Conservation (phyloP, 2,797 vertebrate genomes). For the Spinus pinus region DNA sequence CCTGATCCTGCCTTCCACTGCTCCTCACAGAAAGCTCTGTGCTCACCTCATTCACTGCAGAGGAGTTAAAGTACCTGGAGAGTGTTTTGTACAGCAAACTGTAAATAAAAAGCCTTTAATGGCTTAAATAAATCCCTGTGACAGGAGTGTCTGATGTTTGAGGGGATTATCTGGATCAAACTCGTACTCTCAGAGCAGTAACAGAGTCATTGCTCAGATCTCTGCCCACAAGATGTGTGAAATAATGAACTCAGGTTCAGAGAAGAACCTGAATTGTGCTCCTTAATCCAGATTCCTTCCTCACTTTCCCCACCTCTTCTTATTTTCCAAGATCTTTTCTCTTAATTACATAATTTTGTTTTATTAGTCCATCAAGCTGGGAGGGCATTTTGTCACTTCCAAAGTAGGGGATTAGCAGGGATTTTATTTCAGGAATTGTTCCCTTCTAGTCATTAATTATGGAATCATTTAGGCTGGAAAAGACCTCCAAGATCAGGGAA, state of each 20-base stretch:
- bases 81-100: not conserved
- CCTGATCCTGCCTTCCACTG: not conserved
- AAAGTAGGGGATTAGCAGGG: not conserved
- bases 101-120: constrained; percentile 23
- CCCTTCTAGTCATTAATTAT: not conserved
- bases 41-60: not conserved
- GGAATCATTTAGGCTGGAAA: not conserved
- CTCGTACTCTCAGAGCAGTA: not conserved
- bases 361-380: not conserved
- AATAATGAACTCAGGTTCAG: not conserved
- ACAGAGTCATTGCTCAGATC: not conserved
- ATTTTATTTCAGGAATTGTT: not conserved
- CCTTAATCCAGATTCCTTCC: not conserved
- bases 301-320: not conserved
- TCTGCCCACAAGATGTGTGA: not conserved
- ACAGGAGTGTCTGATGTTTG: not conserved
- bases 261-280: not conserved
- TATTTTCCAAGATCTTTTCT: not conserved
- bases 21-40: not conserved
- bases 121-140: constrained; percentile 17
- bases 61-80: not conserved
- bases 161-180: constrained; percentile 2
- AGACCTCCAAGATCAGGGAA: not conserved
- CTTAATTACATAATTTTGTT: not conserved
- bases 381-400: not conserved